Evolutionary conservation across 2,797 vertebrate genomes (phyloP).

Genomic region (Coracias cyanogaster): DNA sequence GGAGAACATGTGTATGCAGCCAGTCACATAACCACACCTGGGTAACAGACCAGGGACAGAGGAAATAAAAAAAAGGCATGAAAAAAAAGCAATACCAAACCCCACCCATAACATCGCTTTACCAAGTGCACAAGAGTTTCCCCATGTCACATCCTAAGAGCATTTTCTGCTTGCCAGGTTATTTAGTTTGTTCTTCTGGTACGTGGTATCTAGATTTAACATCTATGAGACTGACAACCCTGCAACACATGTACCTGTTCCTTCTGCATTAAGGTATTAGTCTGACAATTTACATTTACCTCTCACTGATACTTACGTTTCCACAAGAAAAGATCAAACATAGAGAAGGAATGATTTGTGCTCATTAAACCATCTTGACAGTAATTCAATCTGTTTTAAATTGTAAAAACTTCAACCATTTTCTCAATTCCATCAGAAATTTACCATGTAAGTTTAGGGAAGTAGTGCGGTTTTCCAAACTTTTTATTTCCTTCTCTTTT

Average conservation of each 20-base stretch:
- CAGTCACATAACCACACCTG: not conserved
- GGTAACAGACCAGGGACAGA: not conserved
- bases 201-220: not conserved
- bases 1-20: not conserved
- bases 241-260: not conserved
- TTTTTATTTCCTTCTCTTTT: not conserved
- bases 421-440: not conserved
- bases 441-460: not conserved
- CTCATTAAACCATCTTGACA: not conserved
- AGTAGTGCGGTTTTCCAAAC: not conserved
- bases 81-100: not conserved
- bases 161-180: not conserved
- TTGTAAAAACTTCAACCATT: not conserved
- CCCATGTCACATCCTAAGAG: not conserved
- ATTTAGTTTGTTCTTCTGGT: not conserved
- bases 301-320: conserved; percentile 33
- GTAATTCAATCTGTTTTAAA: not conserved
- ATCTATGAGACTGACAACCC: not conserved
- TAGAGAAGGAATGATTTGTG: not conserved
- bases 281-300: not conserved
- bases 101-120: not conserved
- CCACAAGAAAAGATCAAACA: not conserved
- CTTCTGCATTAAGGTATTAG: not conserved
- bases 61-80: fast-evolving
- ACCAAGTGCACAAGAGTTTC: not conserved